phyloP scores from a whole-genome alignment of 2,888 invertebrate species.

The Ophraella communa region DNA sequence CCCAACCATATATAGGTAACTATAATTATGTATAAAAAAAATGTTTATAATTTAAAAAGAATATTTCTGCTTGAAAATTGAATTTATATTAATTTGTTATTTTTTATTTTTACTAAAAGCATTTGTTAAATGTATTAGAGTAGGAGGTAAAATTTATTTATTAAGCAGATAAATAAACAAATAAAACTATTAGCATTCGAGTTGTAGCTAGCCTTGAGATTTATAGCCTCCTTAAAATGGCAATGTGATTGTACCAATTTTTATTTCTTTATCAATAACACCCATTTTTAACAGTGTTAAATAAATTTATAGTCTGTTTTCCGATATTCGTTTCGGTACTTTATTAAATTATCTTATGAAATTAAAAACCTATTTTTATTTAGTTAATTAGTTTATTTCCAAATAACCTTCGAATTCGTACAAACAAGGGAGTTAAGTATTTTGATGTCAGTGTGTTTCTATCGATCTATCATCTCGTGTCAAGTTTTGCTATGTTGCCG shows the following conservation, averaged over 20 bases:
- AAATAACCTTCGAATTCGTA: background rate
- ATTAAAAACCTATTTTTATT: background rate
- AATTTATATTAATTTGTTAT: too few relatives aligned
- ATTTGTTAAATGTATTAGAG: background rate
- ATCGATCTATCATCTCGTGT: background rate
- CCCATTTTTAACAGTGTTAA: background rate
- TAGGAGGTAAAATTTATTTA: background rate
- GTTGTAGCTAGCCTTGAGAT: background rate
- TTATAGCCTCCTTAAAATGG: background rate
- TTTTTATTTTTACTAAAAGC: background rate
- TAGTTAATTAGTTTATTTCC: background rate
- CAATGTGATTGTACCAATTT: background rate
- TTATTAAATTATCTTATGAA: background rate
- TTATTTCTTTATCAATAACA: background rate
- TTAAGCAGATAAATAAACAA: background rate
- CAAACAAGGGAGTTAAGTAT: background rate
- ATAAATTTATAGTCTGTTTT: background rate
- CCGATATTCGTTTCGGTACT: background rate
- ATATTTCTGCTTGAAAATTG: too few relatives aligned
- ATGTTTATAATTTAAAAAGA: background rate
- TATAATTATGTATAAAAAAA: too few relatives aligned
- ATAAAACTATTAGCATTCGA: background rate
- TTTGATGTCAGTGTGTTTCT: background rate
- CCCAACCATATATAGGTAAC: too few relatives aligned
- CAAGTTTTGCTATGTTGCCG: conserved; percentile 6